Evolutionary conservation across 2,113 vertebrate genomes (phyloP), one percentile per base, ranked within the genome.

Genomic region (Gambusia holbrooki): DNA sequence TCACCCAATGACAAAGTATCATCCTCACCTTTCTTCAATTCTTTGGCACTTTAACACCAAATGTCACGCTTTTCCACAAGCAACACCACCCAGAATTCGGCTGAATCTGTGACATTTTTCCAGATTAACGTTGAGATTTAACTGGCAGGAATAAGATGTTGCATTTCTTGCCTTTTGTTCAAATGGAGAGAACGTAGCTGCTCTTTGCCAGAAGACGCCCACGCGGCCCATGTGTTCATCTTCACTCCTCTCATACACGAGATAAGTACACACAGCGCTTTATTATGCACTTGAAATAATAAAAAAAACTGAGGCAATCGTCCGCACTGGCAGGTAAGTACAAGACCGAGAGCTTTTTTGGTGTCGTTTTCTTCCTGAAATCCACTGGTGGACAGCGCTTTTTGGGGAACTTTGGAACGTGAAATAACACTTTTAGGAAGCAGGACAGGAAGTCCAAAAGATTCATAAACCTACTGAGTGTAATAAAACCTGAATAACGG

Each of bases 181-280:
- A 84, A 82, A 89, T 82, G 76, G 66, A 91, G 84, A 83, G 83
- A 81, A 85, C 72, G 73, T 84, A 77, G 71, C 77, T 69, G 82
- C 66, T 78, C 76, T 83, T 77, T 91, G 89, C 92, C 91, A 93
- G 89, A 77, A 69, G 82, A 90, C 91, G 66, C 93, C 93, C 90
- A 93, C 93, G 73, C 87, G 70, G 61, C 87, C 90, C 91, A 90
- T 93, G 92, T 92, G 90, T 89, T 92, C 87, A 51, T 78, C 64
- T 83, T 86, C 70, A 45, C 79, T 82, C 70, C 85, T 71, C 86
- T 77, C 37, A 37, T 62, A 74, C 87, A 82, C 69, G 54, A 80
- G 62, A 62, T 64, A 73, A 19, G 15, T 48, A 62, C 76, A 77
- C 63, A 67, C 62, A 45, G 85, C 27, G 70, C 65, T 76, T 76